Base-by-base conservation (phyloP, 1,140 invertebrate genomes). In the Sipha flava region DNA sequence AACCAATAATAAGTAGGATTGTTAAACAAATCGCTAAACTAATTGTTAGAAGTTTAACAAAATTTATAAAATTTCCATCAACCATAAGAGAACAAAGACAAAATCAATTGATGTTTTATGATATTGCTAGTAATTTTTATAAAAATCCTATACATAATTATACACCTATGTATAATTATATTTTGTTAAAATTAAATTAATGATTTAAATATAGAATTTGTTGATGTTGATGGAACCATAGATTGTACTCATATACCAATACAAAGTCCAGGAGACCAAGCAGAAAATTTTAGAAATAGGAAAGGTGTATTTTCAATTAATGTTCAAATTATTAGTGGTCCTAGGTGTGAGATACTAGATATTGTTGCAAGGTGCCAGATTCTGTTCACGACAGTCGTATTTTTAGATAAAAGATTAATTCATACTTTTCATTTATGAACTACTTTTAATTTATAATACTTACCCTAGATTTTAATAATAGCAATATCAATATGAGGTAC, bases 191-290 rank as follows among this genome's bases (percentile, higher is more conserved):
- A 52, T 21, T 49, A 52, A 52, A 52, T 52, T 52, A 10, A 52
- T n/a, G 12, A 52, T 52, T 52, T 52, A 21, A 52, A 52, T 23
- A 2, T 52, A 62, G 37, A 23, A 52, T 85, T 86, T 82, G 84
- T 85, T 23, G 81, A 83, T 54, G 85, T 86, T 57, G 73, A 85
- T 40, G 86, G 85, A 37, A 83, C 82, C 34, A 82, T 87, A 45
- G 86, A 87, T 81, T 84, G 86, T 23, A 86, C 84, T 29, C 84
- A 86, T 54, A 82, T 87, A 45, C 82, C 77, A 66, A 86, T 86
- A 26, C 81, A 83, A 81, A 80, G 83, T 21, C 83, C 84, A 81
- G 72, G 79, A 45, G 54, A 80, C 23, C 75, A 81, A 54, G 81
- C 40, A 18, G 79, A 82, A 79, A 62, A 82, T 29, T 87, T 84